Evolutionary conservation across 2,113 vertebrate species (phyloP), one percentile per base, ranked within the genome.

Genomic region (Salvelinus alpinus): DNA sequence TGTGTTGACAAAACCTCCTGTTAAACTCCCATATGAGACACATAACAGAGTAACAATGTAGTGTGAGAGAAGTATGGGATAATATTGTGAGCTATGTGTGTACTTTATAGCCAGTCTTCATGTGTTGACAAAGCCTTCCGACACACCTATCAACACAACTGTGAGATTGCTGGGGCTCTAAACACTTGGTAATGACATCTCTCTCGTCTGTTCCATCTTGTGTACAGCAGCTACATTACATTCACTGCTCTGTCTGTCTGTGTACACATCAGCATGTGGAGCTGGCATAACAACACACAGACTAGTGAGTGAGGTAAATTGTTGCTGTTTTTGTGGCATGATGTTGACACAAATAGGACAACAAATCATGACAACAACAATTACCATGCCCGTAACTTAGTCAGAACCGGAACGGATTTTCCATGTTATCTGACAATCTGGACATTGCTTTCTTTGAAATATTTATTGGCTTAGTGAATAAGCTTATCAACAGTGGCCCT

Each of bases 361-460:
- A 76, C 74, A 79, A 79, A 86, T 71, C 64, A 7, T 65, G 74
- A 89, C 86, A 74, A 76, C 18, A 71, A 82, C 85, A 79, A 88
- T 87, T 86, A 85, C 79, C 77, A 71, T 85, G 73, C 68, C 48
- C 14, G 44, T 73, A 73, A 70, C 78, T 44, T 9, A 44, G 2
- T 44, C 38, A 44, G 38, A 9, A 44, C 38, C 3, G 78, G 76
- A 85, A 86, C 79, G 87, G 84, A 78, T 86, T 88, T 78, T 73
- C 70, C 83, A 84, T 89, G 82, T 86, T 87, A 90, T 90, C 90
- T 83, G 84, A 86, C 85, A 82, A 88, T 91, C 90, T 83, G 81
- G 82, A 89, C 88, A 85, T 79, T 73, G 80, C 76, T 82, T 84
- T 78, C 83, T 85, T 84, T 66, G 1, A 85, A 83, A 85, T 73